Conservation (phyloP, 2,797 vertebrate genomes). For the Chanos chanos region DNA sequence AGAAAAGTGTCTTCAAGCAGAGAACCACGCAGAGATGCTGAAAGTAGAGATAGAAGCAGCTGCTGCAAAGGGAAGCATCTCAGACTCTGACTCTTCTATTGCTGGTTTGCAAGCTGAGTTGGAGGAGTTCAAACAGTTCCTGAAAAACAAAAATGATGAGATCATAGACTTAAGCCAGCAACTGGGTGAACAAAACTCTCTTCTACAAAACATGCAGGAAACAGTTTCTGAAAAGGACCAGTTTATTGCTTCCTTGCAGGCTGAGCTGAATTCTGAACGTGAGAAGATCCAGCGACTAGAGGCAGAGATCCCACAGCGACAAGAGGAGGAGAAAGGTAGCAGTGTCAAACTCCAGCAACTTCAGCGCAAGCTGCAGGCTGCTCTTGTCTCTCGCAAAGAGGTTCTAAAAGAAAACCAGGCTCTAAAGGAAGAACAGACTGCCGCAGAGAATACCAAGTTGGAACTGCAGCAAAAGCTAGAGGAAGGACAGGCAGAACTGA, state of each 20-base stretch:
- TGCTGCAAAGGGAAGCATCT: conserved; percentile 49
- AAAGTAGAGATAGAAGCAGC: conserved; percentile 71
- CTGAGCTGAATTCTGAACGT: conserved; percentile 73
- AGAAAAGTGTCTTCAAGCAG: conserved; percentile 67
- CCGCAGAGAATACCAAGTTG: conserved; percentile 57
- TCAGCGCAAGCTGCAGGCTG: conserved; percentile 91
- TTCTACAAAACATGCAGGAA: conserved; percentile 69
- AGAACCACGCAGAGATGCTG: conserved; percentile 66
- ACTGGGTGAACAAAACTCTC: conserved; percentile 73
- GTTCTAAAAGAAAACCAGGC: conserved; percentile 83
- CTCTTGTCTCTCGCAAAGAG: conserved; percentile 93
- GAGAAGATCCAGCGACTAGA: conserved; percentile 75
- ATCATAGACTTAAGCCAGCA: conserved; percentile 73
- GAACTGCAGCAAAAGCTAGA: conserved; percentile 65
- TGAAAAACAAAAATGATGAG: conserved; percentile 76
- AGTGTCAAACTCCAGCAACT: conserved; percentile 76
- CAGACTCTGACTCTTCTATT: conserved; percentile 53
- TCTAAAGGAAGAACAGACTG: conserved; percentile 79
- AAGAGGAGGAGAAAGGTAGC: conserved; percentile 69
- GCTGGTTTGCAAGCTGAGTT: conserved; percentile 70
- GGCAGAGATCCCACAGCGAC: conserved; percentile 72
- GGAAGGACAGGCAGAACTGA: conserved; percentile 57
- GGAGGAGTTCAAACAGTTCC: conserved; percentile 72
- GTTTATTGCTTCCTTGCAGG: conserved; percentile 68
- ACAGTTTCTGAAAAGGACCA: conserved; percentile 79